Percentiles rank a stretch among this genome's conserved stretches.
Evolutionary conservation across 2,888 invertebrate genomes (phyloP).

Genomic region (Drosophila picticornis): DNA sequence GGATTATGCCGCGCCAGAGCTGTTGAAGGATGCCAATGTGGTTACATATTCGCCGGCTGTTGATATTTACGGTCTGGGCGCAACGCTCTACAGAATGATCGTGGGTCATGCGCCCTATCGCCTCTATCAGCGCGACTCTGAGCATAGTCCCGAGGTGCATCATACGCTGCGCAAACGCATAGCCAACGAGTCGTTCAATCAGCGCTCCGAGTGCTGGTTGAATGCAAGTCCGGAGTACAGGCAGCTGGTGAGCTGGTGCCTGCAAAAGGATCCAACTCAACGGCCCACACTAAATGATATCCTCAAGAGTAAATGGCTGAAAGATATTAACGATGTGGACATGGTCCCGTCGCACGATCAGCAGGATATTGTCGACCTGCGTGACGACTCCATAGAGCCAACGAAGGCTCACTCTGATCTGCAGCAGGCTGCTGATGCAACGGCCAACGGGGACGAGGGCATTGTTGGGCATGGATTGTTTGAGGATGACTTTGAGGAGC

Average conservation of each 20-base stretch:
- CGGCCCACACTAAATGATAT: slow-evolving; percentile 71
- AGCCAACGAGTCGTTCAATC: slow-evolving; percentile 73
- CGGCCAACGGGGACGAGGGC: slow-evolving; percentile 24
- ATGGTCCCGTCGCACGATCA: slow-evolving; percentile 35
- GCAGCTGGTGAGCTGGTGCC: slow-evolving; percentile 72
- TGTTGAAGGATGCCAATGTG: slow-evolving; percentile 86
- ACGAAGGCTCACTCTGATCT: neutral
- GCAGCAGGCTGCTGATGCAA: slow-evolving; percentile 1
- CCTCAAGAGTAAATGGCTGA: slow-evolving; percentile 86
- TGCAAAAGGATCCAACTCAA: slow-evolving; percentile 72
- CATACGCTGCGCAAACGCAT: slow-evolving; percentile 75
- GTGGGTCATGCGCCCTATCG: slow-evolving; percentile 95
- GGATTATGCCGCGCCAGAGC: slow-evolving; percentile 97
- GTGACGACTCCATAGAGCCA: slow-evolving; percentile 51
- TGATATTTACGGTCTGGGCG: slow-evolving; percentile 98
- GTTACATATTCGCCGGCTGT: slow-evolving; percentile 93
- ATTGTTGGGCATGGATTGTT: slow-evolving; percentile 8
- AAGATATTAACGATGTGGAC: slow-evolving; percentile 35
- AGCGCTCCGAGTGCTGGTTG: slow-evolving; percentile 74
- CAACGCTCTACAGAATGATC: slow-evolving; percentile 91
- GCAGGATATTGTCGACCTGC: slow-evolving; percentile 57
- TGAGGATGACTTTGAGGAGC: slow-evolving; percentile 43
- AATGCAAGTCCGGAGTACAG: slow-evolving; percentile 67
- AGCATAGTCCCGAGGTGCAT: slow-evolving; percentile 50
- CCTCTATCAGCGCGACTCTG: slow-evolving; percentile 39